Evolutionary conservation across 2,113 vertebrate genomes (phyloP).

Genomic region (Cynopterus brachyotis): DNA sequence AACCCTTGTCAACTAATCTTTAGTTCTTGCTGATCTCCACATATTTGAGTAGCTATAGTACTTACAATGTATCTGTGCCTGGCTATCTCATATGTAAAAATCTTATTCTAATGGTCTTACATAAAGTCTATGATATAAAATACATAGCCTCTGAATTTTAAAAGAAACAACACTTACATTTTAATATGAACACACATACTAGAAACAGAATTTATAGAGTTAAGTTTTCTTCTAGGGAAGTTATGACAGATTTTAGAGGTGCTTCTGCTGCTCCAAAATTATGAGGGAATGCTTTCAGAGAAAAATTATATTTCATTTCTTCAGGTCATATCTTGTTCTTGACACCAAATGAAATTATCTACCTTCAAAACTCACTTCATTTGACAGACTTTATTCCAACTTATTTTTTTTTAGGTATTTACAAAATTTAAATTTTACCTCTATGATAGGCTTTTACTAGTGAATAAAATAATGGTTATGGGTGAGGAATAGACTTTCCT

Average conservation of each 20-base stretch:
- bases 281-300: neutral
- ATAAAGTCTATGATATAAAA: neutral
- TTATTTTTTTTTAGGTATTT: neutral
- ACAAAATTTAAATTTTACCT: neutral
- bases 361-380: constrained; percentile 1
- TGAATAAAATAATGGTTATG: neutral
- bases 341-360: constrained; percentile 20
- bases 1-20: neutral
- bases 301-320: constrained; percentile 29
- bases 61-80: neutral
- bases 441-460: neutral
- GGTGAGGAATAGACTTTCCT: neutral
- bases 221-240: neutral
- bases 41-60: neutral
- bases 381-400: neutral
- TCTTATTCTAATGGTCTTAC: constrained; percentile 9
- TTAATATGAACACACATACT: neutral
- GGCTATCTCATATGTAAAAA: neutral
- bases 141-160: neutral
- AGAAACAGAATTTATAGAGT: neutral
- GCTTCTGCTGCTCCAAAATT: neutral
- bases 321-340: constrained; percentile 5
- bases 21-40: neutral
- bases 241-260: neutral
- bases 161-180: neutral